Conservation (phyloP, 2,797 vertebrate species). For the Ctenopoma multispine region DNA sequence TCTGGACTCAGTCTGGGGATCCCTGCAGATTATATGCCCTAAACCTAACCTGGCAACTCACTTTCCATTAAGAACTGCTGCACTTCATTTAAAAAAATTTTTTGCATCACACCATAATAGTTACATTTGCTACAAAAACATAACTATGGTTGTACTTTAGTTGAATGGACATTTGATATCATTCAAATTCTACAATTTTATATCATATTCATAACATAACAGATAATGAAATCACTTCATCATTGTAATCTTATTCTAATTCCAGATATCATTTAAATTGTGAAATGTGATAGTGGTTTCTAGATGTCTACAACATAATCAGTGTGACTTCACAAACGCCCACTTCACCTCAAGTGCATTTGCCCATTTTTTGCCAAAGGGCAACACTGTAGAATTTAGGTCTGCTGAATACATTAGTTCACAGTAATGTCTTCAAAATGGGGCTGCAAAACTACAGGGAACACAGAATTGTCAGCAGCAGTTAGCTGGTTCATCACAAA, state of each 20-base stretch:
- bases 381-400: slow-evolving; percentile 20
- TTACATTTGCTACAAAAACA: too few species aligned
- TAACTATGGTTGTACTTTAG: too few species aligned
- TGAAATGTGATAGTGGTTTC: slow-evolving; percentile 5
- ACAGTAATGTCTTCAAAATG: slow-evolving; percentile 65
- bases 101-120: too few species aligned
- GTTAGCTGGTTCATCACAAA: slow-evolving; percentile 41
- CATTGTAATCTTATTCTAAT: neutral
- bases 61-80: too few species aligned
- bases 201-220: too few species aligned
- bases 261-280: neutral
- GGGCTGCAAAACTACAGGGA: slow-evolving; percentile 48
- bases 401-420: slow-evolving; percentile 48
- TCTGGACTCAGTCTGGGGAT: too few species aligned
- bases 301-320: slow-evolving; percentile 9
- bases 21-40: too few species aligned
- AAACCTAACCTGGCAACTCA: too few species aligned
- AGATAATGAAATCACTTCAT: too few species aligned
- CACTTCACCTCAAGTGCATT: slow-evolving; percentile 42
- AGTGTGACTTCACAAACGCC: slow-evolving; percentile 13
- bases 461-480: slow-evolving; percentile 48
- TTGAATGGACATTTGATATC: too few species aligned
- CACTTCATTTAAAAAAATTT: too few species aligned
- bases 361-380: slow-evolving; percentile 37
- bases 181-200: too few species aligned